These are phyloP conservation scores for Bombycilla garrulus DNA, from an alignment of 2,113 vertebrate species.

Conservation along the genomic window DNA sequence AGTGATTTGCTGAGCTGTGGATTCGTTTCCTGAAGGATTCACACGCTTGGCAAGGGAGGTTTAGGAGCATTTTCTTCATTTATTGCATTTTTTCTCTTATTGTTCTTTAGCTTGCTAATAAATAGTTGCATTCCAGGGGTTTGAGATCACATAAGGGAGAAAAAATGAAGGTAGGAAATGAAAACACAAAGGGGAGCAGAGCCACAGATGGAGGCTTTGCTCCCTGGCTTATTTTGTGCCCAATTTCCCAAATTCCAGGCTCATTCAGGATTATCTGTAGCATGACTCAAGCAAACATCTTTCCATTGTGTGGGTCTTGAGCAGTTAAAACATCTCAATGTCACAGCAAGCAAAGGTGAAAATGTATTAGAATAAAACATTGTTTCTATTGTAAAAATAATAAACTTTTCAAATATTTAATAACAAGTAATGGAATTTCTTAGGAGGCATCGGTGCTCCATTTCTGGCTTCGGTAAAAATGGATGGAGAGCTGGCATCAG, in stretches of 20 bases:
- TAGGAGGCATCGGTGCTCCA: neutral
- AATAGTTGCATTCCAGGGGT: constrained; percentile 25
- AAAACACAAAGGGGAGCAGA: neutral
- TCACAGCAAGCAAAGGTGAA: neutral
- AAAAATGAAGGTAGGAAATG: constrained; percentile 23
- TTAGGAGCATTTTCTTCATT: neutral
- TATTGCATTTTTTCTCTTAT: constrained; percentile 27
- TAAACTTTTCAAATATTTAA: neutral
- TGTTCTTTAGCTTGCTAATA: constrained; percentile 10
- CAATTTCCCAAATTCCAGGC: neutral
- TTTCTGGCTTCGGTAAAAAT: neutral
- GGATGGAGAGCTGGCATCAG: neutral
- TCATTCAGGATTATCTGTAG: neutral
- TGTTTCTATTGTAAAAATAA: neutral
- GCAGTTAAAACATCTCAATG: neutral
- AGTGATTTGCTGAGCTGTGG: neutral
- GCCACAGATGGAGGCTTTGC: neutral
- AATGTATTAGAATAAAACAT: neutral
- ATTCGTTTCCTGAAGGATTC: neutral
- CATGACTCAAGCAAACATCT: neutral
- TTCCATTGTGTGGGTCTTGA: neutral
- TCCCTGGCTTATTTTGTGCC: neutral
- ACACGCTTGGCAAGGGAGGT: neutral
- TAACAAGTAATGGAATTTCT: neutral
- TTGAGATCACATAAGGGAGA: neutral